These are phyloP conservation scores for Pseudopodoces humilis DNA, from an alignment of 2,113 vertebrate genomes.

Conservation along the genomic window DNA sequence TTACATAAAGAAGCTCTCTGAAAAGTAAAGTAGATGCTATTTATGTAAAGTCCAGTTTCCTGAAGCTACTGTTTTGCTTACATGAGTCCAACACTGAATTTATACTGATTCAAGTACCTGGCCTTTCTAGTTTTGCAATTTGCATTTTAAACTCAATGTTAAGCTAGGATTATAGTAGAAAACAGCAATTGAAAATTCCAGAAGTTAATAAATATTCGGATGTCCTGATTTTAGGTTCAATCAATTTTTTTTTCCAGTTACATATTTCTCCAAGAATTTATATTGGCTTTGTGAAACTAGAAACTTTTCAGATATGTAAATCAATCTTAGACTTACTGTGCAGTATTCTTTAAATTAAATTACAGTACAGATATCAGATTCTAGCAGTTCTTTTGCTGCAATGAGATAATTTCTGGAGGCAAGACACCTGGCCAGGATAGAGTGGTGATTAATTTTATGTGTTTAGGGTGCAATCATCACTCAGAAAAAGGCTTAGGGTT, in stretches of 20 bases:
- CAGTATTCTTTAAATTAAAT: conserved; percentile 65
- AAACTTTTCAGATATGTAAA: conserved; percentile 55
- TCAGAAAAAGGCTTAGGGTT: conserved; percentile 84
- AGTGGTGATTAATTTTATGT: conserved; percentile 93
- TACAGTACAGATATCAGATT: conserved; percentile 69
- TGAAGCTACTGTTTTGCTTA: not conserved
- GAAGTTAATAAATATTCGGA: conserved; percentile 28
- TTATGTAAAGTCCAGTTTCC: not conserved
- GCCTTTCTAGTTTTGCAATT: not conserved
- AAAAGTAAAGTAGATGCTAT: not conserved
- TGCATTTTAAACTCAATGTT: not conserved
- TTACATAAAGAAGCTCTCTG: not conserved
- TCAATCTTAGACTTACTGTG: conserved; percentile 16
- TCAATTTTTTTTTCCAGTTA: conserved; percentile 18
- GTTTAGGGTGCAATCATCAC: conserved; percentile 89
- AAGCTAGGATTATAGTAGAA: not conserved
- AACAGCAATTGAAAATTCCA: conserved; percentile 1
- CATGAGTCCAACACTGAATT: not conserved
- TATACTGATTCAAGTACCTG: not conserved
- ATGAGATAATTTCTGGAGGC: conserved; percentile 85
- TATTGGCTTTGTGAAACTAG: conserved; percentile 32
- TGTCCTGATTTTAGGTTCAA: conserved; percentile 3
- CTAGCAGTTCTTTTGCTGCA: conserved; percentile 55
- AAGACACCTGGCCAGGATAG: conserved; percentile 90
- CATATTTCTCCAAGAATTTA: conserved; percentile 50